Base-by-base conservation (phyloP, 2,888 invertebrate genomes). In the Leucophora obtusa region DNA sequence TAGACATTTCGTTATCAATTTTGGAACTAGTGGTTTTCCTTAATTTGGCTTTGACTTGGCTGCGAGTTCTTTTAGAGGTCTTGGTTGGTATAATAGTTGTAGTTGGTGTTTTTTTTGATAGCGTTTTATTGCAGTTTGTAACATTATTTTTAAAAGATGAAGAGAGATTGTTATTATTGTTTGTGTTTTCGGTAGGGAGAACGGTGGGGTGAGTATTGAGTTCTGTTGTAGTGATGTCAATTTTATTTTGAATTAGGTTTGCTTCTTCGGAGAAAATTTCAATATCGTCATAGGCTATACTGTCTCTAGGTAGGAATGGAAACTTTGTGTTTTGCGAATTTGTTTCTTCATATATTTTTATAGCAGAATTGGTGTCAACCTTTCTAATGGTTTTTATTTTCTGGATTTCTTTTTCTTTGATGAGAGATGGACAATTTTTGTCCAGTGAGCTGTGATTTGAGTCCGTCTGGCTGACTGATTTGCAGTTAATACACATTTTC, bases 381-480 rank as follows among this genome's bases (percentile, higher is more conserved):
- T 73, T 73, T 24, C 47, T 17, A 3, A 24, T 17, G 0, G 21
- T 63, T 43, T 56, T 73, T 14, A 73, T 73, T 0, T 50, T 50
- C 63, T 73, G 65, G 3, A 73, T 50, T 65, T 73, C 63, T 43
- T 65, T 65, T 18, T 66, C 54, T 17, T 47, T 43, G 17, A 58
- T 3, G 35, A 73, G 50, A 35, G 63, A 10, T 5, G 54, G 72
- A 24, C 58, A 73, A 33, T 59, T 65, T 59, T 50, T 59, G 15
- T 51, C 51, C 0, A 43, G 8, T 28, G n/a, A n/a, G n/a, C n/a
- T n/a, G n/a, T n/a, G n/a, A n/a, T n/a, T n/a, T n/a, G n/a, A n/a
- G n/a, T n/a, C n/a, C n/a, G n/a, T n/a, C n/a, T n/a, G n/a, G 73
- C 18, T 17, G 24, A 50, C 18, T 73, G 73, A 14, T 65, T 47